Evolutionary conservation across 92 coral and sea anemone genomes (phyloP).

Genomic region (Chrysogorgia sp.): DNA sequence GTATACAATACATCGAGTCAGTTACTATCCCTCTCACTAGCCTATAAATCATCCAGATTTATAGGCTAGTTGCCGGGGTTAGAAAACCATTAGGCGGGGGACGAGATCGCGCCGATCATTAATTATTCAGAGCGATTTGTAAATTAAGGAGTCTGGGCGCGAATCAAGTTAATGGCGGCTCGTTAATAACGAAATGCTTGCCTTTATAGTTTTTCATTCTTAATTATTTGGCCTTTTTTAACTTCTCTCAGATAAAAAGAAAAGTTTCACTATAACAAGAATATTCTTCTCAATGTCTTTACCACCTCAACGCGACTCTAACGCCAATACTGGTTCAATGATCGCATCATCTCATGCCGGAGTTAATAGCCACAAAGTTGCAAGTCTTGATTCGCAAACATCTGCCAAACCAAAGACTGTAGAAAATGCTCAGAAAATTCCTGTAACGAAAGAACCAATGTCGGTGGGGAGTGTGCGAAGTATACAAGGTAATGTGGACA

Average conservation of each 20-base stretch:
- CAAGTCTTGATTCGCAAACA: background rate
- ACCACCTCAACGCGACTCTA: background rate
- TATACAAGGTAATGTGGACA: background rate
- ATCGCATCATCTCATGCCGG: background rate
- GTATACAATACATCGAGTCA: too few relatives aligned
- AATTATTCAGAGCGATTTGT: too few relatives aligned
- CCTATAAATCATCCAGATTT: too few relatives aligned
- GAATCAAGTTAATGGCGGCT: background rate
- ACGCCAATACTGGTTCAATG: background rate
- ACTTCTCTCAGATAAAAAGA: background rate
- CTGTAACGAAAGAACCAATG: background rate
- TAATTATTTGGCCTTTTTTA: background rate
- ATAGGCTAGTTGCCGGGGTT: too few relatives aligned
- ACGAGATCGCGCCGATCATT: too few relatives aligned
- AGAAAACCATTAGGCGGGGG: too few relatives aligned
- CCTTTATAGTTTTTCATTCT: background rate
- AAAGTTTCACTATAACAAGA: background rate
- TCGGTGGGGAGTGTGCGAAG: background rate
- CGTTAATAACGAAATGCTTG: background rate
- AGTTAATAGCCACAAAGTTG: background rate
- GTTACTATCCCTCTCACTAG: too few relatives aligned
- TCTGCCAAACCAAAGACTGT: background rate
- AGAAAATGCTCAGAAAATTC: background rate
- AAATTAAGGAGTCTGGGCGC: too few relatives aligned
- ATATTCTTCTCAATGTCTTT: background rate